phyloP scores from a whole-genome alignment of 2,888 invertebrate species.

The Drosophila atroscutellata region DNA sequence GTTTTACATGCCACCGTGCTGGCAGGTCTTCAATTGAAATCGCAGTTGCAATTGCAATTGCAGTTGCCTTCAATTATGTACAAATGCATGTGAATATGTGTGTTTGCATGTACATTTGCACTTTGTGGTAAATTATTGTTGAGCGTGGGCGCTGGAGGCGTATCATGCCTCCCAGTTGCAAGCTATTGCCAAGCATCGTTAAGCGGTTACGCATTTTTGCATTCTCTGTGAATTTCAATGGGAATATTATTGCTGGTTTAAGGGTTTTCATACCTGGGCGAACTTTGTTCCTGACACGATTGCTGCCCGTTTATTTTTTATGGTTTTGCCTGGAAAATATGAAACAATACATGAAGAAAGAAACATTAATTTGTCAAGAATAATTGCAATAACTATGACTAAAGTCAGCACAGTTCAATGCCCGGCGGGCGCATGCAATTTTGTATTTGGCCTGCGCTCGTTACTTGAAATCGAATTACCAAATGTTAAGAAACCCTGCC shows the following conservation, averaged over 20 bases:
- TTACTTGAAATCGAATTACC: slow-evolving; percentile 68
- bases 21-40: slow-evolving; percentile 68
- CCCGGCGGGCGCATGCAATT: slow-evolving; percentile 55
- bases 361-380: slow-evolving; percentile 50
- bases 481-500: slow-evolving; percentile 54
- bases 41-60: slow-evolving; percentile 37
- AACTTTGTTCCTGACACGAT: slow-evolving; percentile 51
- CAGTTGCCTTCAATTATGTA: slow-evolving; percentile 33
- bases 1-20: slow-evolving; percentile 65
- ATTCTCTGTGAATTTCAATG: slow-evolving; percentile 60
- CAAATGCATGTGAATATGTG: slow-evolving; percentile 3
- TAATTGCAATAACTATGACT: slow-evolving; percentile 22
- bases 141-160: slow-evolving; percentile 41
- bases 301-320: slow-evolving; percentile 33
- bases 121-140: slow-evolving; percentile 55
- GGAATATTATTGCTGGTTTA: slow-evolving; percentile 21
- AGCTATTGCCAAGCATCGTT: slow-evolving; percentile 49
- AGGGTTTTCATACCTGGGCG: slow-evolving; percentile 56
- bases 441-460: slow-evolving; percentile 29
- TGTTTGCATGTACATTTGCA: slow-evolving; percentile 29
- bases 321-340: slow-evolving; percentile 52
- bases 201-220: slow-evolving; percentile 68
- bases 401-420: slow-evolving; percentile 60
- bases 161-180: slow-evolving; percentile 31
- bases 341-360: slow-evolving; percentile 36